A percentile compares a stretch with the other conserved stretches of the same genome.
Conservation (phyloP, 2,113 vertebrate genomes). For the Isurus oxyrinchus region DNA sequence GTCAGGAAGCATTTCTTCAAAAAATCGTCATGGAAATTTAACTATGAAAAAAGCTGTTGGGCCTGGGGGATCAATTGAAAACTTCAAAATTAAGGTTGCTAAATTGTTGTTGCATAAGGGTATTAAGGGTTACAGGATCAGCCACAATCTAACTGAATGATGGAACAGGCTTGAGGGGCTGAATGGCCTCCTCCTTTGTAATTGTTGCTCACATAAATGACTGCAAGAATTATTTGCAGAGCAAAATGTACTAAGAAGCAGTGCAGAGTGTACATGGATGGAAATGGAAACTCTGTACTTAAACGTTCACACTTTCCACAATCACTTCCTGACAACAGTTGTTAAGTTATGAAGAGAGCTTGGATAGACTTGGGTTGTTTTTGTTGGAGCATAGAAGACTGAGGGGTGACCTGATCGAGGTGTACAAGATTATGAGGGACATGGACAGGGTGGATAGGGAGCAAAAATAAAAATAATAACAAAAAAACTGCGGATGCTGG, state of each 20-base stretch:
- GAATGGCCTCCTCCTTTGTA: not conserved
- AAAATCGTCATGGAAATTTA: not conserved
- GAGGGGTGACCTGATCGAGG: too few relatives aligned
- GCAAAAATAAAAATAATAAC: too few relatives aligned
- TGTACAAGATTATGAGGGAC: too few relatives aligned
- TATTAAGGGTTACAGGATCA: not conserved
- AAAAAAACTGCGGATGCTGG: too few relatives aligned
- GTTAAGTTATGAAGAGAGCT: too few relatives aligned
- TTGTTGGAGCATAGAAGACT: too few relatives aligned
- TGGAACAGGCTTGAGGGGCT: not conserved
- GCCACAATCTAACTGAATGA: not conserved
- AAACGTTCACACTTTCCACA: not conserved
- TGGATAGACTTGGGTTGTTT: too few relatives aligned
- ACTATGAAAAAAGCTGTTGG: not conserved
- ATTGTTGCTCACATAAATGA: not conserved
- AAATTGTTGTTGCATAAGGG: not conserved
- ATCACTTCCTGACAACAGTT: not conserved
- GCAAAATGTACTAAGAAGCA: not conserved
- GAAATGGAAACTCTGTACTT: not conserved
- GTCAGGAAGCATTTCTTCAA: not conserved
- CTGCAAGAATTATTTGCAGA: not conserved
- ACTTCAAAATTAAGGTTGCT: not conserved
- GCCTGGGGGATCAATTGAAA: not conserved
- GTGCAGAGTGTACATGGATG: not conserved
- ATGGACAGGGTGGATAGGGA: too few relatives aligned